Base-by-base conservation (phyloP, 2,113 vertebrate species). In the Lipophrys pholis region DNA sequence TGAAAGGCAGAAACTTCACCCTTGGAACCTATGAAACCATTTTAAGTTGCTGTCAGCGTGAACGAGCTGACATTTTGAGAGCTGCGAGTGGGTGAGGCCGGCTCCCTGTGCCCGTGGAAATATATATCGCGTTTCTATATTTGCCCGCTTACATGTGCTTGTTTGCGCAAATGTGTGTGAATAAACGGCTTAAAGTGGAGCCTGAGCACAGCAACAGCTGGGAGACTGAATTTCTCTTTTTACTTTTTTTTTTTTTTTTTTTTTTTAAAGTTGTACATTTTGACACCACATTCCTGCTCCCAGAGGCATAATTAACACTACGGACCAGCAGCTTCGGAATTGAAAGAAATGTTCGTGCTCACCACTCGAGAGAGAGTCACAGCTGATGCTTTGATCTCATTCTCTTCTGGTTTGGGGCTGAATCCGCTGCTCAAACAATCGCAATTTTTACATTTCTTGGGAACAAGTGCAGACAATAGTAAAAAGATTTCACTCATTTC, bases 61-160 rank as follows among this genome's bases (percentile, higher is more conserved):
- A 81, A 73, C 71, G 56, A 76, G 40, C 51, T 80, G 77, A 80
- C 78, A 82, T 81, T 78, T 76, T 74, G 52, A 77, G 59, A 80
- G 21, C 16, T 14, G 57, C 7, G 54, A 21, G 15, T 16, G 52
- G 65, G 54, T 57, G 76, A 80, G 64, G 69, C 42, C 53, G 9
- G 14, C 40, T 52, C 53, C 14, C 10, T 49, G 63, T 15, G 38
- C 56, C 73, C 5, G 71, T 61, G 51, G 12, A 52, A 12, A 30
- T 30, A 52, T n/a, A 30, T 30, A 30, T 30, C 21, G 4, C 21
- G 4, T 30, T 30, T 30, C 21, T 30, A 30, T 30, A 45, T 74
- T 59, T 49, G 57, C 62, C 74, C 41, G 54, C 36, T 61, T 53
- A 69, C 70, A 74, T 60, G 81, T 52, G 57, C 21, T 36, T 52